Conservation (phyloP, 2,113 vertebrate genomes). For the Embiotoca jacksoni region DNA sequence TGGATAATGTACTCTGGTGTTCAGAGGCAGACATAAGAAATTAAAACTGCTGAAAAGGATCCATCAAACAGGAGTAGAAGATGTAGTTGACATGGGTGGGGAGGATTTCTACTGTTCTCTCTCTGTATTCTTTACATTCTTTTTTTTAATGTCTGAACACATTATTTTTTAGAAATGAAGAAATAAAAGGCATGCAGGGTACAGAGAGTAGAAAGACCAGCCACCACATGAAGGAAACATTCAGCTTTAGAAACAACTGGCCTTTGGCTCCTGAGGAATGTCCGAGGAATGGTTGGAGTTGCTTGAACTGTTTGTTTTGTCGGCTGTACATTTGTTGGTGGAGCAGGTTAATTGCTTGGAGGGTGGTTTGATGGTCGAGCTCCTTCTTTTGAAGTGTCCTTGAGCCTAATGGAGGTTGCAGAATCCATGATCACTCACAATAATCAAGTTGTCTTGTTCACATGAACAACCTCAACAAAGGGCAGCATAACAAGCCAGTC, state of each 20-base stretch:
- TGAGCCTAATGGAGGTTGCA: not conserved
- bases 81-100: no score
- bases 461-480: slow-evolving; percentile 28
- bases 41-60: slow-evolving; percentile 2
- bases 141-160: no score
- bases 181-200: not conserved
- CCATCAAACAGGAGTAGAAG: no score
- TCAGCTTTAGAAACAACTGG: slow-evolving; percentile 39
- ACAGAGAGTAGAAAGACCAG: slow-evolving; percentile 39
- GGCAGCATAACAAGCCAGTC: slow-evolving; percentile 17
- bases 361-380: slow-evolving; percentile 8
- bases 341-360: not conserved
- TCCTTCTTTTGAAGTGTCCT: slow-evolving; percentile 1
- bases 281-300: slow-evolving; percentile 9
- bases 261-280: slow-evolving; percentile 13
- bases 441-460: slow-evolving; percentile 22
- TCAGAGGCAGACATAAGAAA: slow-evolving; percentile 42
- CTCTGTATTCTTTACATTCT: no score
- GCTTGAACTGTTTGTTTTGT: no score
- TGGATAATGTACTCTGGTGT: slow-evolving; percentile 33
- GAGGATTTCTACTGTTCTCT: no score
- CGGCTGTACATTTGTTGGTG: not conserved
- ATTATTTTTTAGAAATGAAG: no score
- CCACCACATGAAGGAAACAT: slow-evolving; percentile 31
- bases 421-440: not conserved